phyloP scores from a whole-genome alignment of 2,113 vertebrate genomes.

The Sula dactylatra region DNA sequence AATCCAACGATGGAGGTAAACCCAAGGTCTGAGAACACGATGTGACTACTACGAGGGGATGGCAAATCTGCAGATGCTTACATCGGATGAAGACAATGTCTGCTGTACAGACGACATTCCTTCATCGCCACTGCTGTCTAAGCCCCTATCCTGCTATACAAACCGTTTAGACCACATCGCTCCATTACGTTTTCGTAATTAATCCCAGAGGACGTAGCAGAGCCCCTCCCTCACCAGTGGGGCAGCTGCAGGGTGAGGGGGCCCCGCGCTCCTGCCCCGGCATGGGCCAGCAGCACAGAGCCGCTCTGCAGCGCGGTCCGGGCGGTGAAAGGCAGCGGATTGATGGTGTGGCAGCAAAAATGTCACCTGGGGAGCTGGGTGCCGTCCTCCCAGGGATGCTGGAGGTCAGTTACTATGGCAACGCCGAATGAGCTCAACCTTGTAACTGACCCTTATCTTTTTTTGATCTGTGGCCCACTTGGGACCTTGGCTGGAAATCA shows the following conservation, averaged over 20 bases:
- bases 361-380: slow-evolving; percentile 84
- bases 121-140: background rate
- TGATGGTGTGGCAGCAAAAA: slow-evolving; percentile 84
- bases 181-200: slow-evolving; percentile 69
- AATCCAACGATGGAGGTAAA: background rate
- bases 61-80: background rate
- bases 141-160: background rate
- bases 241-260: background rate
- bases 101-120: background rate
- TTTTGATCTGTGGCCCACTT: slow-evolving; percentile 84
- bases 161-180: background rate
- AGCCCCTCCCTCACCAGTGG: background rate
- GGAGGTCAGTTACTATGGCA: slow-evolving; percentile 97
- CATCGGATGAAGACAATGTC: fast-evolving
- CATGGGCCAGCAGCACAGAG: background rate
- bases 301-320: slow-evolving; percentile 16
- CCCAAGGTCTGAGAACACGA: background rate
- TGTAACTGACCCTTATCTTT: slow-evolving; percentile 96
- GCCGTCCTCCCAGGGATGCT: slow-evolving; percentile 87
- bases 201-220: slow-evolving; percentile 65
- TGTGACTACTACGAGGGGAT: background rate
- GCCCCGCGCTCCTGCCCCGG: fast-evolving
- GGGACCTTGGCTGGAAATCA: slow-evolving; percentile 82
- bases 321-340: slow-evolving; percentile 75
- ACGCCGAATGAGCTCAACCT: slow-evolving; percentile 88